Evolutionary conservation across 2,888 invertebrate species (phyloP).

Genomic region (Aproaerema taeniolella): DNA sequence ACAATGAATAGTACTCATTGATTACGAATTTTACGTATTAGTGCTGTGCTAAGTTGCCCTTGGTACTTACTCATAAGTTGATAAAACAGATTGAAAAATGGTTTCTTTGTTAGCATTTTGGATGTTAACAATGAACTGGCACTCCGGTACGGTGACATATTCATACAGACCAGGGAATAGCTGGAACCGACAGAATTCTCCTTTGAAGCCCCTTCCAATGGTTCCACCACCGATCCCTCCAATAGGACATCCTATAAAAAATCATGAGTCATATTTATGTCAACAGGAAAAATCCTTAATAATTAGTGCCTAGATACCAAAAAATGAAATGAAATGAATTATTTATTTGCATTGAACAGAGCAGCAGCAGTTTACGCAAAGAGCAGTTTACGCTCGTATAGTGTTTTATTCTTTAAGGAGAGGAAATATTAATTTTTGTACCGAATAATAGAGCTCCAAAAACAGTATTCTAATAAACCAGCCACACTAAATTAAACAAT

Average conservation of each 20-base stretch:
- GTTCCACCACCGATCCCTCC: conserved; percentile 78
- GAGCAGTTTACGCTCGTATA: too few species aligned
- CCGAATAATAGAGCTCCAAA: not conserved
- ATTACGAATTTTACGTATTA: conserved; percentile 1
- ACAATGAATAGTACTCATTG: conserved; percentile 6
- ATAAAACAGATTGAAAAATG: conserved; percentile 87
- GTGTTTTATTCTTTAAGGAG: too few species aligned
- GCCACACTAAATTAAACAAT: too few species aligned
- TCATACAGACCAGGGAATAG: conserved; percentile 93
- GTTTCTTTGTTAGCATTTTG: conserved; percentile 81
- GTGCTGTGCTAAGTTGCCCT: conserved; percentile 2
- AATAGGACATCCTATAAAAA: conserved; percentile 80
- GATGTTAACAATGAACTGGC: conserved; percentile 95
- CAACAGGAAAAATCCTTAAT: conserved; percentile 17
- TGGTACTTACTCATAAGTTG: conserved; percentile 81
- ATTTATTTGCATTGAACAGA: too few species aligned
- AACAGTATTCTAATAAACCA: too few species aligned
- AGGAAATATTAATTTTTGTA: too few species aligned
- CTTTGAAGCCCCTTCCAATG: conserved; percentile 94
- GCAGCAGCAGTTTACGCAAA: too few species aligned
- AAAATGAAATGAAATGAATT: too few species aligned
- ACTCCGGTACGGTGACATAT: conserved; percentile 87
- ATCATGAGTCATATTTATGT: too few species aligned
- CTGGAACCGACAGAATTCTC: conserved; percentile 95
- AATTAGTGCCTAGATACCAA: too few species aligned